Evolutionary conservation across 1,140 invertebrate species (phyloP), one percentile per base, ranked within the genome.

Genomic region (Drosophila ambigua): DNA sequence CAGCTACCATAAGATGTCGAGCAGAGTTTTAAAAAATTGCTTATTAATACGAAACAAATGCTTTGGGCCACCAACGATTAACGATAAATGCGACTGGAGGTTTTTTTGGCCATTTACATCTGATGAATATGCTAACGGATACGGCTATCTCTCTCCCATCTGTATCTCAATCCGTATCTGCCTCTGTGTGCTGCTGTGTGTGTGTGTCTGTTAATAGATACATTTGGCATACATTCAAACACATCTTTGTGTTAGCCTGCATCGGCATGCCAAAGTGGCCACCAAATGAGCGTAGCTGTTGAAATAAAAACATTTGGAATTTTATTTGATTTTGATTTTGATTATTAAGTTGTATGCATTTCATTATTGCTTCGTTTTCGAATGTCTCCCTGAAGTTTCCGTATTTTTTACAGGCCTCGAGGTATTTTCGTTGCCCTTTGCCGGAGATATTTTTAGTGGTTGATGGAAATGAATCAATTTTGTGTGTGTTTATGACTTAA

Each of bases 261-360:
- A 48, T 9, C 8, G 8, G 31, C 31, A 35, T 63, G 49, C 45
- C 68, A 50, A 69, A 77, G 69, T 60, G 60, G 69, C 48, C 68
- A 69, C 73, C 79, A 77, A 81, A 81, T 75, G 69, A 87, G 82
- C 81, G 81, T 85, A 85, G 81, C 81, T 85, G 81, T 87, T 81
- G 82, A 87, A 87, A 87, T 87, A 87, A 87, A 87, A 87, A 87
- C 82, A 82, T 87, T 87, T 88, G 74, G 78, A 78, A 87, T 87
- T 87, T 87, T 82, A 85, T 85, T 85, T 81, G 81, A 87, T 87
- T 69, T 69, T 41, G 63, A 69, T 69, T 74, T 74, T 66, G 82
- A 76, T 85, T 85, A 85, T 87, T 85, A 78, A 85, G 81, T 85
- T 85, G 82, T 85, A 87, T 85, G 81, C 81, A 85, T 85, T 85